These are phyloP conservation scores for Troilus luridus DNA, from an alignment of 2,888 invertebrate species.

Conservation along the genomic window DNA sequence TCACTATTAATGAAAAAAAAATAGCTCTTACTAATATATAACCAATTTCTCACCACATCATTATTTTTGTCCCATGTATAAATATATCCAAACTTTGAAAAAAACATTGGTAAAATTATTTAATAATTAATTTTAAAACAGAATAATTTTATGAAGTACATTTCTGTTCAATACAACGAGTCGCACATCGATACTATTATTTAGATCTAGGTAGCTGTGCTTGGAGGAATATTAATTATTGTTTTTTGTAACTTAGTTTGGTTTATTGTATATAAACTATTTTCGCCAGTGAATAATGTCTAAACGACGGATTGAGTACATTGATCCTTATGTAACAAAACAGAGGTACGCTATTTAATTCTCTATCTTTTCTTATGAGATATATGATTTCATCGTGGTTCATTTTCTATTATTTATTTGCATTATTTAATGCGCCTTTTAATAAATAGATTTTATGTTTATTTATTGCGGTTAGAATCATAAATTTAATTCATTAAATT, in stretches of 20 bases:
- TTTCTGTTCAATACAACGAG: background rate
- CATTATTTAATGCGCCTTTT: background rate
- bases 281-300: slow-evolving; percentile 74
- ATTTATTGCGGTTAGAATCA: background rate
- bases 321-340: slow-evolving; percentile 85
- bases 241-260: slow-evolving; percentile 22
- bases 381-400: slow-evolving; percentile 14
- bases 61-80: background rate
- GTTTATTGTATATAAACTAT: background rate
- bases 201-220: background rate
- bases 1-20: background rate
- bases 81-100: background rate
- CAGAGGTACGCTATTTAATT: slow-evolving; percentile 72
- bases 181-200: background rate
- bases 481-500: background rate
- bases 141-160: background rate
- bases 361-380: slow-evolving; percentile 5
- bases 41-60: background rate
- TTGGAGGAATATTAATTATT: slow-evolving; percentile 14
- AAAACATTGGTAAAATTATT: background rate
- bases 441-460: background rate
- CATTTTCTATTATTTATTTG: background rate
- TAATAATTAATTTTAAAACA: background rate
- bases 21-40: background rate
- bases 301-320: slow-evolving; percentile 88